phyloP scores from a whole-genome alignment of 2,113 vertebrate species.

The Ellobius talpinus region DNA sequence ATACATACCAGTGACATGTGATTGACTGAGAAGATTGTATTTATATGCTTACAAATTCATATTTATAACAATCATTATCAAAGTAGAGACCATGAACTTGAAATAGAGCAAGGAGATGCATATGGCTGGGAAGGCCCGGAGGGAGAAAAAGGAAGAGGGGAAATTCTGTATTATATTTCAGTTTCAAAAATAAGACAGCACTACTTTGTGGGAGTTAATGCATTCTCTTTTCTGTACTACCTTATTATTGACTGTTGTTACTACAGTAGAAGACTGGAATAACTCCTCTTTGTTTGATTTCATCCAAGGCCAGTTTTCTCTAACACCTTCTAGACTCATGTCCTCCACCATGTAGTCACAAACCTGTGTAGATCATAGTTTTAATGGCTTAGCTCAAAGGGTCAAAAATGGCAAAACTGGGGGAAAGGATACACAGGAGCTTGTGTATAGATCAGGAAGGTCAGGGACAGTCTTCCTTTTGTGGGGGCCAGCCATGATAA shows the following conservation, averaged over 20 bases:
- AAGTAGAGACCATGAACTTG: background rate
- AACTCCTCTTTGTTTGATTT: background rate
- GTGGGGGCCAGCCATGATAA: too few species aligned
- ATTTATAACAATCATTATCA: background rate
- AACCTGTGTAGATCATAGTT: background rate
- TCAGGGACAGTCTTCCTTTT: background rate
- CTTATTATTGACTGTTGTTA: background rate
- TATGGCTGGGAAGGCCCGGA: background rate
- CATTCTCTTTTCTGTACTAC: background rate
- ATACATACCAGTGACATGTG: background rate
- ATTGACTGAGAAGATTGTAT: background rate
- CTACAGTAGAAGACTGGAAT: background rate
- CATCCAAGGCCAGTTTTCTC: background rate
- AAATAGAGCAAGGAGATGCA: background rate
- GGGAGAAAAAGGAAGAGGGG: background rate
- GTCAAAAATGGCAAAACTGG: background rate
- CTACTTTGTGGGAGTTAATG: background rate
- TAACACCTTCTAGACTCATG: background rate
- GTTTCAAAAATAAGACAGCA: background rate
- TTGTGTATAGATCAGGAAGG: background rate
- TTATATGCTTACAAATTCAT: background rate
- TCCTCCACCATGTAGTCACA: background rate
- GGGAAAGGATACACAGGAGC: too few species aligned
- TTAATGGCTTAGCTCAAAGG: background rate
- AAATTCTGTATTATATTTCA: background rate